Evolutionary conservation across 2,888 invertebrate genomes (phyloP).

Genomic region (Heliconius charithonia): DNA sequence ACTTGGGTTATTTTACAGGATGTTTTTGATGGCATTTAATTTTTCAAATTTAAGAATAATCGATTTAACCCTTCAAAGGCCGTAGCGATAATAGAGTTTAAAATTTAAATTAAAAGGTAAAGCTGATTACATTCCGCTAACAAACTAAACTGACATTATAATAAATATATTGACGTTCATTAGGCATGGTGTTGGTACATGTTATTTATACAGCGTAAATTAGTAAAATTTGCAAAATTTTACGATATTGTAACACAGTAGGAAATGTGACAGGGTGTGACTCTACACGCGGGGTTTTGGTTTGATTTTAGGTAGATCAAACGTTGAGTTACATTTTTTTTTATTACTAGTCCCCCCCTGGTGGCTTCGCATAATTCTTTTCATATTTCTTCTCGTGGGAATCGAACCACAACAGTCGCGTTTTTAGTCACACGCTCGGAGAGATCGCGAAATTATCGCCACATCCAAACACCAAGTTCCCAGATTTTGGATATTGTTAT

Average conservation of each 20-base stretch:
- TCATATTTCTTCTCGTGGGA: no score
- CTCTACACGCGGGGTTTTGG: no score
- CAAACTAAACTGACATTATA: background rate
- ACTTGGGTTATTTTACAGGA: no score
- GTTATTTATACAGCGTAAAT: background rate
- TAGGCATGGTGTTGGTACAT: background rate
- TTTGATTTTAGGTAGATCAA: no score
- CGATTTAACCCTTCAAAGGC: background rate
- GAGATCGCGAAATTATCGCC: background rate
- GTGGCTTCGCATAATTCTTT: no score
- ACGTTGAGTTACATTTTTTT: no score
- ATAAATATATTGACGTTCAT: background rate
- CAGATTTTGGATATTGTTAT: background rate
- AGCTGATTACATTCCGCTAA: background rate
- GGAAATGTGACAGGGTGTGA: no score
- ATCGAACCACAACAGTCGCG: no score
- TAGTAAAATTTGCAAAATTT: background rate
- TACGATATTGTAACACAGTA: no score
- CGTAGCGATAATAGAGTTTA: background rate
- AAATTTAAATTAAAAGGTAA: background rate
- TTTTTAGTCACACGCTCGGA: no score
- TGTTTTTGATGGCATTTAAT: no score
- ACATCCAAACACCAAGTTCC: background rate
- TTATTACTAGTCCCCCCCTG: no score
- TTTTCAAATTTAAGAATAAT: background rate